These are phyloP conservation scores for Genyomyrus donnyi DNA, from an alignment of 2,113 vertebrate genomes.

Conservation along the genomic window DNA sequence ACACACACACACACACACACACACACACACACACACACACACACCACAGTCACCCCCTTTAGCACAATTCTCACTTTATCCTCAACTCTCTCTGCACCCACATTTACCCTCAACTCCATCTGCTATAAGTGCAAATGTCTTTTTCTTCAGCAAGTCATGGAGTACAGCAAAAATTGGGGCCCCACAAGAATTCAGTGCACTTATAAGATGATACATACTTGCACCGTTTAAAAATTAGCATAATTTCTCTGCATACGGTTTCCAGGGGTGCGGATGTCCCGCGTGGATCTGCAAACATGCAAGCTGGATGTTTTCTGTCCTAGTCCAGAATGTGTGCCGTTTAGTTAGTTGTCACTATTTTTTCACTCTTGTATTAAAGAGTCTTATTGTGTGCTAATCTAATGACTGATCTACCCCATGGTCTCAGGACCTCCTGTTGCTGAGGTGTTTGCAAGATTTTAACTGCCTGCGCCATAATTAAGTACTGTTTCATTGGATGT, in stretches of 20 bases:
- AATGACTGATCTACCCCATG: slow-evolving; percentile 6
- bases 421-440: slow-evolving; percentile 13
- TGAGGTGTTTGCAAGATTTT: slow-evolving; percentile 8
- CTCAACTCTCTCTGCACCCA: not conserved
- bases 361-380: not conserved
- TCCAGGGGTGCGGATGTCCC: not conserved
- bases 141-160: not conserved
- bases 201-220: not conserved
- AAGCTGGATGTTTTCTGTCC: not conserved
- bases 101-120: not conserved
- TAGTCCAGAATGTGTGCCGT: not conserved
- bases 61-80: not conserved
- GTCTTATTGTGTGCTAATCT: slow-evolving; percentile 3
- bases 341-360: not conserved
- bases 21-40: not conserved
- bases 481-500: not conserved
- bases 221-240: not conserved
- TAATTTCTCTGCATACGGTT: not conserved
- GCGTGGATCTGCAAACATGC: not conserved
- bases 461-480: slow-evolving; percentile 1
- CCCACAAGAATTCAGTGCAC: not conserved
- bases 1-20: too few relatives aligned
- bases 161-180: not conserved
- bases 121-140: not conserved
- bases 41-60: not conserved